Evolutionary conservation across 37 sponge, comb jelly and placozoan species (phyloP), one percentile per base, ranked within the genome.

Genomic region (Amphimedon queenslandica): DNA sequence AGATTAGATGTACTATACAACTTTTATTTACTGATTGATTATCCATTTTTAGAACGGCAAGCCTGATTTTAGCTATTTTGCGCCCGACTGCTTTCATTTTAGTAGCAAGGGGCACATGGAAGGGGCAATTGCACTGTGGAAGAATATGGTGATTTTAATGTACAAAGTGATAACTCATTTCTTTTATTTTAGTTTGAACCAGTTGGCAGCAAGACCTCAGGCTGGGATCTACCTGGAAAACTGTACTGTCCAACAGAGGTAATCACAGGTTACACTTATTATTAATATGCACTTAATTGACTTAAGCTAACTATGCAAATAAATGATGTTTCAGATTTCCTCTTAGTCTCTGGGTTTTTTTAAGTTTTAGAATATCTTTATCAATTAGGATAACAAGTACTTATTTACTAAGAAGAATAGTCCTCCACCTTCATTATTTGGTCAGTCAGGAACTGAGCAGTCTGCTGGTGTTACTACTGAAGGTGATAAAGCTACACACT

Each of bases 71-170:
- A 42, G 53, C 28, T 83, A 70, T 57, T 83, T 89, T 83, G 90
- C 84, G 28, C 80, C 73, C 0, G 90, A 89, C 53, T 89, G 90
- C 72, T 89, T 89, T 70, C 90, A 89, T 43, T 78, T 89, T 64
- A 83, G 76, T 37, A 47, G 30, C 24, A 79, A 73, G 47, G 84
- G 80, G 3, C 84, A 83, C 47, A 37, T 42, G 6, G 72, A 66
- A n/a, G 63, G 57, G 32, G 84, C 80, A 8, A 35, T 40, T 33
- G 70, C 66, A 30, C 80, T 89, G 21, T 89, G 90, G 90, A 89
- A 89, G 72, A 89, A 83, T 57, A 83, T 89, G 84, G 80, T 83
- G 28, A 11, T 29, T 10, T 23, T 24, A 34, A 27, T 8, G 10
- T 23, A 40, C 18, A 24, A 55, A 27, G 27, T 33, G 56, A 31